Evolutionary conservation across 2,797 vertebrate species (phyloP).

Genomic region (Valencia hispanica): DNA sequence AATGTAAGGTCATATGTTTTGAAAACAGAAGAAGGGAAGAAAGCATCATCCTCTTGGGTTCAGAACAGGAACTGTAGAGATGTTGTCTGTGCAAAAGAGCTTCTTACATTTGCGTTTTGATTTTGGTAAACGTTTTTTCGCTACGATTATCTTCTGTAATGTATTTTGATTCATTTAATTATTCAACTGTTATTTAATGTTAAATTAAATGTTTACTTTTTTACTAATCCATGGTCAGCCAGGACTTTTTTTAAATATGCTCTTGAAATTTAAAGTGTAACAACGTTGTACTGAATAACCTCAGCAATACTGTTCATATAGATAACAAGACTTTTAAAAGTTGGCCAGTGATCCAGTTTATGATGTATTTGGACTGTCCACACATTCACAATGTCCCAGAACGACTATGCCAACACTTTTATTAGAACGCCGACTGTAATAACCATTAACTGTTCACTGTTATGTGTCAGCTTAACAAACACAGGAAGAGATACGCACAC

Average conservation of each 20-base stretch:
- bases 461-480: background rate
- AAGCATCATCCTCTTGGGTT: background rate
- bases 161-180: background rate
- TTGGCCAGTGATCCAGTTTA: background rate
- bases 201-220: background rate
- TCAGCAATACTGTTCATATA: background rate
- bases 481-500: background rate
- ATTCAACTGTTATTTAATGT: no score
- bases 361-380: background rate
- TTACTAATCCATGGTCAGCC: background rate
- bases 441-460: background rate
- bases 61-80: background rate
- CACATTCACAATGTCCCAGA: background rate
- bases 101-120: background rate
- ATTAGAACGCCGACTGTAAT: background rate
- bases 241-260: background rate
- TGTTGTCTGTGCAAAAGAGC: background rate
- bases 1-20: slow-evolving; percentile 33
- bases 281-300: background rate
- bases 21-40: slow-evolving; percentile 35
- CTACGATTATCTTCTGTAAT: background rate
- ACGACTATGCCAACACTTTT: background rate
- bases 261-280: background rate
- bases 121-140: background rate
- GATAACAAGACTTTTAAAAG: background rate